These are phyloP conservation scores for Myathropa florea DNA, from an alignment of 2,888 invertebrate species.

Conservation along the genomic window DNA sequence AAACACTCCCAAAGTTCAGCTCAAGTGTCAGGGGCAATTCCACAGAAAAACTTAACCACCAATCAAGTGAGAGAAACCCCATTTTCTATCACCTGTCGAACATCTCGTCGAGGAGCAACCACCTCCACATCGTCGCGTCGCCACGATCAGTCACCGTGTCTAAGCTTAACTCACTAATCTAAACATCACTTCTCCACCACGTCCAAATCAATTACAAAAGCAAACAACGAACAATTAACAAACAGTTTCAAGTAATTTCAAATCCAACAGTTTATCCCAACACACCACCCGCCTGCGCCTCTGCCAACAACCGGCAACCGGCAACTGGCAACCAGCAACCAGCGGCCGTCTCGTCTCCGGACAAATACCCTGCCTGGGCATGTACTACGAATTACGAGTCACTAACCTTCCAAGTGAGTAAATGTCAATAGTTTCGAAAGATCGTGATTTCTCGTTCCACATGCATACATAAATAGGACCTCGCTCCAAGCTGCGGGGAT, in stretches of 20 bases:
- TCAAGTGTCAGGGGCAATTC: slow-evolving; percentile 1
- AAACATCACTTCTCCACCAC: slow-evolving; percentile 34
- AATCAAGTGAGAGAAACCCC: neutral
- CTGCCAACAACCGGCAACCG: neutral
- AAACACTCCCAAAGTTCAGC: neutral
- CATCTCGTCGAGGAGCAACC: neutral
- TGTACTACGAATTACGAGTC: slow-evolving; percentile 47
- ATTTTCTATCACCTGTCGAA: slow-evolving; percentile 17
- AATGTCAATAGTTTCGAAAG: slow-evolving; percentile 64
- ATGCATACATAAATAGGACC: slow-evolving; percentile 39
- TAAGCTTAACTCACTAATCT: slow-evolving; percentile 34
- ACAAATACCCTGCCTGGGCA: neutral
- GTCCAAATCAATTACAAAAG: slow-evolving; percentile 67
- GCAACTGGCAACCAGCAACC: too few species aligned
- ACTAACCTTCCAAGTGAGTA: slow-evolving; percentile 59
- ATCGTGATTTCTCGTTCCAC: slow-evolving; percentile 65
- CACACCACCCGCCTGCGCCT: slow-evolving; percentile 11
- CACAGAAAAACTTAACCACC: neutral
- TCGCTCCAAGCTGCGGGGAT: neutral
- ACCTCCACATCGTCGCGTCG: neutral
- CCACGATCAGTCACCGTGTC: neutral
- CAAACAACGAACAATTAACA: slow-evolving; percentile 66
- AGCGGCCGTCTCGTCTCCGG: neutral
- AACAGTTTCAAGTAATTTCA: slow-evolving; percentile 64
- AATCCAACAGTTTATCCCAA: slow-evolving; percentile 58